Percentiles rank a stretch among this genome's conserved stretches.
These are phyloP conservation scores for Chaitophorus viminalis DNA, from an alignment of 2,888 invertebrate genomes.

Conservation along the genomic window DNA sequence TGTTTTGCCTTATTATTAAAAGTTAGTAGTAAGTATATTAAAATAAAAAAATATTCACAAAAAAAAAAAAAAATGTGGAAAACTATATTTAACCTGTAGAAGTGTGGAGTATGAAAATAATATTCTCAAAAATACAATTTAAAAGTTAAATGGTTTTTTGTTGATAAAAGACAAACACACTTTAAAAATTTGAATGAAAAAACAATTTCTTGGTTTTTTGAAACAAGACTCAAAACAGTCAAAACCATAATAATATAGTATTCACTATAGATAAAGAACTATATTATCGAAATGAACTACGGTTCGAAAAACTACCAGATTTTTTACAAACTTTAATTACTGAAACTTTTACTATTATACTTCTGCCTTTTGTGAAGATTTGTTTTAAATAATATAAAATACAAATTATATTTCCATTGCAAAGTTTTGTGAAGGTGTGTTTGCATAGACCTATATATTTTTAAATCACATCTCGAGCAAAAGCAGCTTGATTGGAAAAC, in stretches of 20 bases:
- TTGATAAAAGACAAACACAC: not conserved
- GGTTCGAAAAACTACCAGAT: not conserved
- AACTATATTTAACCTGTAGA: not conserved
- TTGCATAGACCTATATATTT: not conserved
- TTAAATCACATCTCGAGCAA: not conserved
- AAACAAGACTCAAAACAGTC: not conserved
- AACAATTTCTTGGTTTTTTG: not conserved
- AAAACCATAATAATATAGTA: not conserved
- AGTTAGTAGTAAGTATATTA: not conserved
- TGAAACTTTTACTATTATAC: not conserved
- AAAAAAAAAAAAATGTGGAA: not conserved
- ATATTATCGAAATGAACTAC: not conserved
- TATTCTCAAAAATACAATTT: not conserved
- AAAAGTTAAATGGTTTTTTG: not conserved
- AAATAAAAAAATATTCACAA: not conserved
- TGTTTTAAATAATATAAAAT: not conserved
- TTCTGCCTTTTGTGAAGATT: slow-evolving; percentile 1
- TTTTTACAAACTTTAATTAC: slow-evolving; percentile 24
- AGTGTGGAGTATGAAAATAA: not conserved
- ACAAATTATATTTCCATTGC: not conserved
- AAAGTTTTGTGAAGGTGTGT: not conserved
- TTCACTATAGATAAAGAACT: not conserved
- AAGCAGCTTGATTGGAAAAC: not conserved
- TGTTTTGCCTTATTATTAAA: not conserved
- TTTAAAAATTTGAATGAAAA: not conserved